phyloP scores from a whole-genome alignment of 2,113 vertebrate genomes.

The Phalacrocorax pelagicus region DNA sequence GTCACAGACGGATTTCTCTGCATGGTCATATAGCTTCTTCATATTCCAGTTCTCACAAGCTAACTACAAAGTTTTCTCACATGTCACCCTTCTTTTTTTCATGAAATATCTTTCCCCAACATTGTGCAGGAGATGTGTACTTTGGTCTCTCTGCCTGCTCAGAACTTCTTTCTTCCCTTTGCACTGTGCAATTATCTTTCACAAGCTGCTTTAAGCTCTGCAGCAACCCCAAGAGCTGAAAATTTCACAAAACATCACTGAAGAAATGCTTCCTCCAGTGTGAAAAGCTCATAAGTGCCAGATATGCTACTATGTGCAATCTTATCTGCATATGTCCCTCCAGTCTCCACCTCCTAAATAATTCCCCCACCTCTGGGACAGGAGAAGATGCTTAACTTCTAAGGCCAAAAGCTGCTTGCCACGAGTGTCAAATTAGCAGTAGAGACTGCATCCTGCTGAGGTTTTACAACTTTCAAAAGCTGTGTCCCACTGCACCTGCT shows the following conservation, averaged over 20 bases:
- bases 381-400: background rate
- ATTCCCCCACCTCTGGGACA: background rate
- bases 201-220: background rate
- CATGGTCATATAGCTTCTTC: background rate
- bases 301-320: background rate
- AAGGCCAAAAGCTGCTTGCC: background rate
- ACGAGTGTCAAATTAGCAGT: background rate
- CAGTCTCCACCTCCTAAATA: background rate
- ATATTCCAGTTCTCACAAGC: background rate
- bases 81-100: background rate
- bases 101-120: background rate
- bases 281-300: background rate
- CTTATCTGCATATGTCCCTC: background rate
- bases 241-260: background rate
- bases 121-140: background rate
- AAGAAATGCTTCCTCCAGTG: background rate
- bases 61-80: background rate
- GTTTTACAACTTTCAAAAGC: background rate
- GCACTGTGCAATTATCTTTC: constrained; percentile 4
- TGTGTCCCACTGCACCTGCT: background rate
- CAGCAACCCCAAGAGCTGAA: background rate
- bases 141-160: background rate
- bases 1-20: background rate
- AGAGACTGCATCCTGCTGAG: background rate
- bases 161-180: background rate